Evolutionary conservation across 2,797 vertebrate genomes (phyloP), one percentile per base, ranked within the genome.

Genomic region (Dendrocincla tyrannina): DNA sequence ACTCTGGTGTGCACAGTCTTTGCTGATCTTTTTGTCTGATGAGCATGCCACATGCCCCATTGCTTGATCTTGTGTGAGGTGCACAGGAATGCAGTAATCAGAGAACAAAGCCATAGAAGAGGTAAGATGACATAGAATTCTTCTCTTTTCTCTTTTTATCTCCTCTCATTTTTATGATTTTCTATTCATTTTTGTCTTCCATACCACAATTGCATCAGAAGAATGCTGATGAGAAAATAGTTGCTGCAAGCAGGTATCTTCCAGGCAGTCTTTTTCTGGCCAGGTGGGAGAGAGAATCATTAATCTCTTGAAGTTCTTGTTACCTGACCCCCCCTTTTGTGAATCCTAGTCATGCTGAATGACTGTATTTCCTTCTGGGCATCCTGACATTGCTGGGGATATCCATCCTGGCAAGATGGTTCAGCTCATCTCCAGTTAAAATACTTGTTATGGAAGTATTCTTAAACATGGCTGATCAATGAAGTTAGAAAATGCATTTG

Each of bases 401-500:
- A 33, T 0, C 13, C 55, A 80, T 84, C 27, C 85, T 95, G 79
- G 50, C 37, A 68, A 86, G 93, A 56, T 68, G 42, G 72, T 84
- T 87, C 88, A 92, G 42, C 83, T 97, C 27, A 13, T 93, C 84
- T 97, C 96, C 95, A 97, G 96, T 98, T 98, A 97, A 97, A 97
- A 92, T 94, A 96, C 92, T 97, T 97, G 91, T 95, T 97, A 90
- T 56, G 91, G 33, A 97, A 97, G 41, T 90, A 93, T 97, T 96
- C 93, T 97, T 97, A 98, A 98, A 95, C 95, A 88, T 15, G 64
- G 75, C 74, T 93, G 97, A 93, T 98, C 98, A 98, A 98, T 98
- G 96, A 98, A 98, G 96, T 98, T 98, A 97, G 93, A 94, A 86
- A 95, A 95, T 95, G 87, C 94, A 98, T 98, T 97, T 97, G 94